Evolutionary conservation across 2,888 invertebrate species (phyloP).

Genomic region (Noctua janthina): DNA sequence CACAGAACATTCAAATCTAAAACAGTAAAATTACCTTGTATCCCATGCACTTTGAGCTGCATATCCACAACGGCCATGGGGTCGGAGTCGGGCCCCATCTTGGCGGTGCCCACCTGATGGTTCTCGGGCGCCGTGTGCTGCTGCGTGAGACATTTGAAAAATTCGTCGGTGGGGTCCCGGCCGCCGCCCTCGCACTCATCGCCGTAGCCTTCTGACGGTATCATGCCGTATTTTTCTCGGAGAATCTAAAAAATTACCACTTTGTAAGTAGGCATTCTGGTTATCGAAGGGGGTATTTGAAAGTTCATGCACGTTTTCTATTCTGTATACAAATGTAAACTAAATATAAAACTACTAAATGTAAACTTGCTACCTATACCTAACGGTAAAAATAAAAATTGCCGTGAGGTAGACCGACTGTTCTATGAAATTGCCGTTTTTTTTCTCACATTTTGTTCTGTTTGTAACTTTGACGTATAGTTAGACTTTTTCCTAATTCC

Average conservation of each 20-base stretch:
- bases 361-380: background rate
- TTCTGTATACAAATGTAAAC: background rate
- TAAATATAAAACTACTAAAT: background rate
- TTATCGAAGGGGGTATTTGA: background rate
- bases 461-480: too few species aligned
- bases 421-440: too few species aligned
- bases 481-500: too few species aligned
- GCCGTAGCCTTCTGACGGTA: slow-evolving; percentile 85
- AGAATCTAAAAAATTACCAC: slow-evolving; percentile 78
- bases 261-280: background rate
- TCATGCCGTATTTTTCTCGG: slow-evolving; percentile 90
- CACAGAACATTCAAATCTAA: background rate
- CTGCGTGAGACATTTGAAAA: slow-evolving; percentile 93
- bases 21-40: slow-evolving; percentile 81
- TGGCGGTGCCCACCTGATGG: slow-evolving; percentile 95
- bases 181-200: slow-evolving; percentile 86
- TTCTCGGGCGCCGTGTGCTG: slow-evolving; percentile 95
- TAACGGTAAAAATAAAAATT: background rate
- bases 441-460: too few species aligned
- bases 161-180: slow-evolving; percentile 91
- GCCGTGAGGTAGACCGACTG: background rate
- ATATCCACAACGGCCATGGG: slow-evolving; percentile 94
- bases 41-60: slow-evolving; percentile 91
- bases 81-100: slow-evolving; percentile 94
- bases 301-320: background rate